These are phyloP conservation scores for Salpingus planirostris DNA, from an alignment of 2,888 invertebrate species.

Conservation along the genomic window DNA sequence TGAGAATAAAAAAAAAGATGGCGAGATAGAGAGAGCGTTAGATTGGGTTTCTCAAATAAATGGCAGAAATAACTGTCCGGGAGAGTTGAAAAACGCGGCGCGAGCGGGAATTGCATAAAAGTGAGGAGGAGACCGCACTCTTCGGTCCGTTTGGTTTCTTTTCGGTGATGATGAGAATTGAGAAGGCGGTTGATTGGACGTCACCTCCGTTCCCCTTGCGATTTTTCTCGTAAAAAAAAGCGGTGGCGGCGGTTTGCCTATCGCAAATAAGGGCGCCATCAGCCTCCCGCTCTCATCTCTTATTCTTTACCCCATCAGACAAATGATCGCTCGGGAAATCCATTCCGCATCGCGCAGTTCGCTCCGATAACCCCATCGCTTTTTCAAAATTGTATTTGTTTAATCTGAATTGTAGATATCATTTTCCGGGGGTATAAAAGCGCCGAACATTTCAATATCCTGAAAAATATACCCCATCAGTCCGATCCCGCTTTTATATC, in stretches of 20 bases:
- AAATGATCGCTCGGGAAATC: constrained; percentile 11
- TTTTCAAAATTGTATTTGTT: constrained; percentile 29
- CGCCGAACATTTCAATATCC: background rate
- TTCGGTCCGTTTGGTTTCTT: constrained; percentile 37
- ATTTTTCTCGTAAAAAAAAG: too few species aligned
- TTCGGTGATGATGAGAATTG: too few species aligned
- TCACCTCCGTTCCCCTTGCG: too few species aligned
- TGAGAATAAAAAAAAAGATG: constrained; percentile 17
- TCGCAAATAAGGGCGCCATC: too few species aligned
- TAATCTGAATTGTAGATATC: constrained; percentile 13
- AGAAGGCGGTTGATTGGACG: too few species aligned
- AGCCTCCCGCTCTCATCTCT: too few species aligned
- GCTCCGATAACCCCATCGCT: constrained; percentile 12
- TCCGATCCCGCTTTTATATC: too few species aligned
- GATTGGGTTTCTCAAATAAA: constrained; percentile 29
- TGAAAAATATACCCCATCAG: too few species aligned
- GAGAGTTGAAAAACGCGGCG: constrained; percentile 15
- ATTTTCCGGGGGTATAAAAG: background rate
- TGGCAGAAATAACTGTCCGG: constrained; percentile 27
- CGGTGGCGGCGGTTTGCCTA: too few species aligned
- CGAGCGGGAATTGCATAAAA: constrained; percentile 15
- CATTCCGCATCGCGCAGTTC: constrained; percentile 8
- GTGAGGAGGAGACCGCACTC: constrained; percentile 25
- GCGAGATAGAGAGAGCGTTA: constrained; percentile 25
- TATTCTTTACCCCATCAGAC: constrained; percentile 11